Evolutionary conservation across 64 coral and sea anemone genomes (phyloP), one percentile per base, ranked within the genome.

Genomic region (Acropora tenuis): DNA sequence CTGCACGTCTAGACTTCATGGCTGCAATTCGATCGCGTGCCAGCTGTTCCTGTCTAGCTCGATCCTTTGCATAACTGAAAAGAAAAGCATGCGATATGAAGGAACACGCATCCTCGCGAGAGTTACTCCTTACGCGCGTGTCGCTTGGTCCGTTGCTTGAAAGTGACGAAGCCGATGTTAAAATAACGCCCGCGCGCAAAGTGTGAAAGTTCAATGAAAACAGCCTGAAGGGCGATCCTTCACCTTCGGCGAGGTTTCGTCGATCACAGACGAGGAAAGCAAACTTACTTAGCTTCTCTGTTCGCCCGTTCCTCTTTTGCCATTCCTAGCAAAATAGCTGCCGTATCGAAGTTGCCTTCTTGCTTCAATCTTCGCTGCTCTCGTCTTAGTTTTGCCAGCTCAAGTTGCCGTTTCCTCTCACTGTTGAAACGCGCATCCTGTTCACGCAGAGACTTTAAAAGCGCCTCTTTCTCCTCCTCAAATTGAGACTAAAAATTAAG

Each of bases 281-380:
- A 19, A 45, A 90, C 90, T 17, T 75, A 95, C 96, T 80, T 98
- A 9, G 97, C 88, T 73, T 99, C 94, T 47, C 79, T 84, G 0
- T 91, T 65, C 0, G 94, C 88, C 50, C 91, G 91, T 75, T 99
- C 94, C 69, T 86, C 75, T 77, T 96, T 99, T 0, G 97, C 97
- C 59, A 99, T 63, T 57, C 86, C 79, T 82, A 99, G 90, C 65
- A 99, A 90, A 18, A 99, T 85, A 45, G 94, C 94, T 1, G 97
- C 97, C 11, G 97, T 95, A 59, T 99, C 97, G 41, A 99, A 96
- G 77, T 99, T 99, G 43, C 96, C 94, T 84, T 99, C 94, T 18
- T 91, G 88, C 65, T 95, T 93, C 8, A 99, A 77, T 48, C 91
- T 88, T 30, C 90, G 87, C 74, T 99, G 94, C 89, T 91, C 94